Percentiles rank a stretch among this genome's conserved stretches.
Conservation (phyloP, 2,797 vertebrate species). For the Enteromius unitaeniatus region DNA sequence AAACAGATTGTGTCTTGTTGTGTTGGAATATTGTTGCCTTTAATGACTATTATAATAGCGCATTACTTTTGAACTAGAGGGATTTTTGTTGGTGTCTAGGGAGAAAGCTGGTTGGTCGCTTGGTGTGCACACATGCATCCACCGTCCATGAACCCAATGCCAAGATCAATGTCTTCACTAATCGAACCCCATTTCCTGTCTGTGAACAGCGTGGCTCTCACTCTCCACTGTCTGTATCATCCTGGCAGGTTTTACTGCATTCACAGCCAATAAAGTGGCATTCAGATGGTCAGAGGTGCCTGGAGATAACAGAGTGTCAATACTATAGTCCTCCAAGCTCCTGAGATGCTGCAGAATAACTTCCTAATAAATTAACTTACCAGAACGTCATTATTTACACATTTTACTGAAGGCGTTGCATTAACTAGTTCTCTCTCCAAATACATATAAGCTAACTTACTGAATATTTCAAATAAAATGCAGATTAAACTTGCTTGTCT, state of each 20-base stretch:
- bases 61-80: conserved; percentile 58
- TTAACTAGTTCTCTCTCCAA: background rate
- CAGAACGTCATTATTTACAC: background rate
- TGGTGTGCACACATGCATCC: conserved; percentile 39
- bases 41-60: conserved; percentile 54
- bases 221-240: conserved; percentile 48
- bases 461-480: background rate
- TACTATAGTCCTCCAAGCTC: conserved; percentile 7
- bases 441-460: background rate
- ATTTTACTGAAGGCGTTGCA: background rate
- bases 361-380: background rate
- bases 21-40: conserved; percentile 51
- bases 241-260: conserved; percentile 52
- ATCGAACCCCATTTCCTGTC: conserved; percentile 74
- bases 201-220: conserved; percentile 56
- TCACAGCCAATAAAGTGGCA: conserved; percentile 44
- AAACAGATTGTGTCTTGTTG: conserved; percentile 21
- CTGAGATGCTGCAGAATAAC: background rate
- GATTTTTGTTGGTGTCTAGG: conserved; percentile 61
- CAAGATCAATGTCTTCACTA: conserved; percentile 75
- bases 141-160: conserved; percentile 64
- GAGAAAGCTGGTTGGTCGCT: conserved; percentile 66
- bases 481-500: background rate
- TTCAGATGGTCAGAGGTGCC: conserved; percentile 25
- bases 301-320: conserved; percentile 29